Base-by-base conservation (phyloP, 2,888 invertebrate species). In the Chrysolina americana region DNA sequence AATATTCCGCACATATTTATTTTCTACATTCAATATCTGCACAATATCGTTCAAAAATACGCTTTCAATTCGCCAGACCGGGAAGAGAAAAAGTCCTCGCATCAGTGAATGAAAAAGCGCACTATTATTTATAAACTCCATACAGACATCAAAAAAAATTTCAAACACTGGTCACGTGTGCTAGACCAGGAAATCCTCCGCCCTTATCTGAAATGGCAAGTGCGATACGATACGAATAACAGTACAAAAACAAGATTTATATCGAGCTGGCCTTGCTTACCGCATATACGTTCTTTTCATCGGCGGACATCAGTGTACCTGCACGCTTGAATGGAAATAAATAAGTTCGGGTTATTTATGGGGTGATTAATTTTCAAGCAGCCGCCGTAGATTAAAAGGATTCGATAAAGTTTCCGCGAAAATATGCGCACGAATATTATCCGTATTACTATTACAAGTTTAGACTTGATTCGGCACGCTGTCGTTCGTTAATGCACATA, bases 141-240 rank as follows among this genome's bases (percentile, higher is more conserved):
- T 19, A 11, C 19, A 53, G 21, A 21, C 21, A 53, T 53, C 53
- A 53, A 21, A 53, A 53, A 53, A 53, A 53, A 21, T 4, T 53
- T 53, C 53, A 53, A 53, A 53, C 53, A 53, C 21, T 53, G 53
- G 53, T 53, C 53, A 53, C 53, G 53, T 53, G 53, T 21, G 19
- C 19, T 11, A 19, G 21, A 19, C 53, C 11, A 10, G 53, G 21
- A 21, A 21, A 53, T 17, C 21, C 23, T 9, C 53, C 21, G 53
- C 53, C 53, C 53, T 53, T 53, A 53, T 53, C 53, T 53, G 13
- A 19, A 53, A 53, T 53, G 53, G 53, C 21, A 53, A 53, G 53
- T 53, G 53, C 53, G 53, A 53, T 53, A 19, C 53, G 53, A 53
- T 53, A 19, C 21, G 53, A 53, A 21, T 21, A 53, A 53, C 21